Evolutionary conservation across 2,888 invertebrate species (phyloP), one percentile per base, ranked within the genome.

Genomic region (Poecilus cupreus): DNA sequence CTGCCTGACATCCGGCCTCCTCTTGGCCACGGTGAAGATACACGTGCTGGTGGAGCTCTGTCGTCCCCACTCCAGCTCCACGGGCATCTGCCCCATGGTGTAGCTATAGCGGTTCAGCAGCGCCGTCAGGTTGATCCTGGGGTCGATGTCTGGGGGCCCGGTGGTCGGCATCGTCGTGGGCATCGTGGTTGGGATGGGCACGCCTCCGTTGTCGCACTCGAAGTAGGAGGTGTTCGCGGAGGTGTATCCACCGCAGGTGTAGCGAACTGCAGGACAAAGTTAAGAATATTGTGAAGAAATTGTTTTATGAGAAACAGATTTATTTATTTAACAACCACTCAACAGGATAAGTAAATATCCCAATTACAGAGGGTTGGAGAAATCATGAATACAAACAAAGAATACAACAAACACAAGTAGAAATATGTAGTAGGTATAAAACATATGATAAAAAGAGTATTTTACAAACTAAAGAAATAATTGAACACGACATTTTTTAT

Each of bases 221-320:
- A 96, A 95, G 89, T 95, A 95, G 0, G 93, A 93, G 80, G 92
- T 90, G 83, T 92, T 91, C 82, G 93, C 91, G 22, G 89, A 89
- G 0, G 93, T 92, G 2, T 90, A 90, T 2, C 91, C 93, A 1
- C 94, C 94, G 85, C 96, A 96, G 4, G 91, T 90, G 51, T 92
- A 91, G 85, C 92, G 90, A 87, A 93, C 96, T 96, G 88, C 10
- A 11, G 18, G 2, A 60, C 1, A 60, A 26, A 6, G 22, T 0
- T 5, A 32, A 8, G 2, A 32, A 6, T 32, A 32, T 5, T 2
- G 8, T 32, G 5, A 32, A 8, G 8, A 1, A 20, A n/a, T 20
- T 18, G 13, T 18, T 16, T 3, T 57, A 18, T 57, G 5, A 18
- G 3, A 4, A 57, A 20, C n/a, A 11, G n/a, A n/a, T n/a, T n/a